Base-by-base conservation (phyloP, 2,888 invertebrate genomes). In the Zootermopsis nevadensis region DNA sequence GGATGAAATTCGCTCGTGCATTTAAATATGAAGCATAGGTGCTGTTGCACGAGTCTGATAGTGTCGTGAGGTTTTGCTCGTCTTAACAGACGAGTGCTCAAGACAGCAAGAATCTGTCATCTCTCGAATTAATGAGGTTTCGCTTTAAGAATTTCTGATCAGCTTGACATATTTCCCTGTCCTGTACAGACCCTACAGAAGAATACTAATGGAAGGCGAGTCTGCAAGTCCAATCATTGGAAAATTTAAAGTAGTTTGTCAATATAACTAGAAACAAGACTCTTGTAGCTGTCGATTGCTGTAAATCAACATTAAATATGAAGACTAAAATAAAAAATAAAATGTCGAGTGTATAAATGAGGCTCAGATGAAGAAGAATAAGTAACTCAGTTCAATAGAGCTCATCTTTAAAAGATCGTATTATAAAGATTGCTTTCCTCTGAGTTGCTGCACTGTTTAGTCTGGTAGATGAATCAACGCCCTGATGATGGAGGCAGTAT, bases 1-100 rank as follows among this genome's bases (percentile, higher is more conserved):
- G 3, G 27, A 60, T 7, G 60, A n/a, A 60, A 60, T 48, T 27
- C 60, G 4, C 60, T 60, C 60, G n/a, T 60, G 60, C 60, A 60
- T 60, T 15, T 7, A 60, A 60, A 60, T 60, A 60, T 12, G 12
- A 60, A n/a, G 60, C 0, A n/a, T 27, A 3, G 12, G 60, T 60
- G 60, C 27, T 60, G 15, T 48, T 48, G 48, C 48, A 48, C 19
- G 19, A 48, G 15, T 48, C 48, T 48, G 27, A 60, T 60, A 60
- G 60, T 27, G 60, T 60, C 60, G n/a, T n/a, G n/a, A 60, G 60
- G 60, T 60, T 60, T 60, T 60, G 60, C n/a, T 60, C 60, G 60
- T 27, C 60, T 60, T 27, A 60, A 60, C 60, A 60, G 60, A 1
- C 15, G 60, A 60, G n/a, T 60, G 60, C 60, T 3, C 60, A n/a